A percentile compares a stretch with the other conserved stretches of the same genome.
phyloP scores from a whole-genome alignment of 2,113 vertebrate genomes.

The Pyrgilauda ruficollis region DNA sequence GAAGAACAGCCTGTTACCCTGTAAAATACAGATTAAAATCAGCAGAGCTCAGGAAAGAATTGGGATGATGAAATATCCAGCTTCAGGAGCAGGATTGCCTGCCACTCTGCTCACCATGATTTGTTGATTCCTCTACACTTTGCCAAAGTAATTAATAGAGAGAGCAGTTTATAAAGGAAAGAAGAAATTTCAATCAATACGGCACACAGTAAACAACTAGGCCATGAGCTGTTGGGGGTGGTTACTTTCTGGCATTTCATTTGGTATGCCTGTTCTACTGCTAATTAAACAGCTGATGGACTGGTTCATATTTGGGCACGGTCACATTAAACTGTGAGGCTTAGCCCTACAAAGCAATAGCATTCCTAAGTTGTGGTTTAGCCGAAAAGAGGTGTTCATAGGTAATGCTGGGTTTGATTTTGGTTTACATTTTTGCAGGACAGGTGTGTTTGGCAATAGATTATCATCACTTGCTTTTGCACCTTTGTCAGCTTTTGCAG shows the following conservation, averaged over 20 bases:
- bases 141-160: background rate
- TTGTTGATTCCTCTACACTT: background rate
- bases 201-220: background rate
- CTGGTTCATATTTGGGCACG: background rate
- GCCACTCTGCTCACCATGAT: background rate
- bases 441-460: background rate
- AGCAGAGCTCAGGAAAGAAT: background rate
- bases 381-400: background rate
- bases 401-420: background rate
- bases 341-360: background rate
- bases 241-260: background rate
- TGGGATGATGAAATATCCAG: background rate
- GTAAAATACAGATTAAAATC: constrained; percentile 1
- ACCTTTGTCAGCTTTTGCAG: background rate
- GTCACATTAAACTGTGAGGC: background rate
- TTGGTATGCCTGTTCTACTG: background rate
- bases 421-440: background rate
- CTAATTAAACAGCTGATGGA: background rate
- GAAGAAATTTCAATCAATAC: background rate
- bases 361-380: background rate
- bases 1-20: background rate
- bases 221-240: background rate
- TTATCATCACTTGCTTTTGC: background rate
- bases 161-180: background rate
- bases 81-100: background rate